Conservation (phyloP, 2,113 vertebrate genomes). For the Lamprotornis superbus region DNA sequence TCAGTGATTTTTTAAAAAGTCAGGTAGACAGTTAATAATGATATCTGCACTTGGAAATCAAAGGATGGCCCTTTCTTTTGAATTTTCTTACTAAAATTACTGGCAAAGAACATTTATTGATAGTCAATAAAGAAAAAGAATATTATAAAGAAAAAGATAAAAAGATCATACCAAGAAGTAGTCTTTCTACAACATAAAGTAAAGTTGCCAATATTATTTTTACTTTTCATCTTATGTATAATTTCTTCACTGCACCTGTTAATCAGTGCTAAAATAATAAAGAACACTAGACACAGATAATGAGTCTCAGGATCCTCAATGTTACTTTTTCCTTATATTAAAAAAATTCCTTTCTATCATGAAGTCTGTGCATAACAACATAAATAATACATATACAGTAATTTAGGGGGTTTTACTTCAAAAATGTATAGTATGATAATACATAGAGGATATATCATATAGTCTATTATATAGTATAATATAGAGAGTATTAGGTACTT, state of each 20-base stretch:
- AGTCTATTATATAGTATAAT: not conserved
- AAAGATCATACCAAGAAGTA: not conserved
- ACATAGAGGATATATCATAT: not conserved
- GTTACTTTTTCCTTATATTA: not conserved
- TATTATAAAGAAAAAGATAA: not conserved
- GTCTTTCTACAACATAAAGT: not conserved
- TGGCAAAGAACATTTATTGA: not conserved
- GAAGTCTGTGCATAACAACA: not conserved
- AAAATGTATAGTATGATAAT: not conserved
- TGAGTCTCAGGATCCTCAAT: not conserved
- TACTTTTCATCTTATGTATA: not conserved
- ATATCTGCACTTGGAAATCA: not conserved
- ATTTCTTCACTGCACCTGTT: not conserved
- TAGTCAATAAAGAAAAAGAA: not conserved
- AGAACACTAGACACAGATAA: not conserved
- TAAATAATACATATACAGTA: not conserved
- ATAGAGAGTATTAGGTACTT: not conserved
- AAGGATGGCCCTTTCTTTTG: not conserved
- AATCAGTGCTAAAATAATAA: not conserved
- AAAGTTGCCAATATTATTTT: not conserved
- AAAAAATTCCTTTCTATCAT: not conserved
- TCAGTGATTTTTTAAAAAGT: not conserved
- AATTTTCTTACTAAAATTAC: not conserved
- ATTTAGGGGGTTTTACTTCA: not conserved
- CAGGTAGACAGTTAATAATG: not conserved